phyloP scores from a whole-genome alignment of 1,140 invertebrate genomes.

The Metopolophium dirhodum region DNA sequence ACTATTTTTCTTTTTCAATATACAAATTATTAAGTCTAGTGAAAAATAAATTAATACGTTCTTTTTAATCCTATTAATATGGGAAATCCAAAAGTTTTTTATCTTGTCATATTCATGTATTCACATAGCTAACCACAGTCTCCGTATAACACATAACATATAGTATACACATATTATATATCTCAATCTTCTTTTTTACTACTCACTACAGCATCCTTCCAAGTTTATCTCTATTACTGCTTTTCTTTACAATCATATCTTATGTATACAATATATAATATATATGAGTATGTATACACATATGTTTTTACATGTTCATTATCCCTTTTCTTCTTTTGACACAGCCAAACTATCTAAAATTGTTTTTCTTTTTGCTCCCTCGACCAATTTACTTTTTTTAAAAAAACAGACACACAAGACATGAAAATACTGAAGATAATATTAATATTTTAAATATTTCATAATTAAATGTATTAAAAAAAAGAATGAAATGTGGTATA shows the following conservation, averaged over 20 bases:
- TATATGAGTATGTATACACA: neutral
- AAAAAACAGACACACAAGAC: neutral
- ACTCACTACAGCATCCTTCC: neutral
- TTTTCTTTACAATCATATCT: constrained; percentile 24
- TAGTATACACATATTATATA: neutral
- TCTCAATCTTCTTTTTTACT: constrained; percentile 10
- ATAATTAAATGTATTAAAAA: neutral
- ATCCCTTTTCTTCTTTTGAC: constrained; percentile 2
- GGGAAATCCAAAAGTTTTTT: neutral
- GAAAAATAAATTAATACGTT: neutral
- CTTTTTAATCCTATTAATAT: neutral
- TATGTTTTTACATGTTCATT: constrained; percentile 3
- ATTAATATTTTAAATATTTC: neutral
- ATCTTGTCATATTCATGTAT: neutral
- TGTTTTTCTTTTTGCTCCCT: neutral
- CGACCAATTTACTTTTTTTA: neutral
- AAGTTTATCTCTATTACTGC: neutral
- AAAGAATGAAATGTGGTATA: neutral
- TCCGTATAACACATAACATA: neutral
- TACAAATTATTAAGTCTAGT: neutral
- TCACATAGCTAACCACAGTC: neutral
- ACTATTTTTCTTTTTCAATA: neutral
- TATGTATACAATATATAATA: neutral
- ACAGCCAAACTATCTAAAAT: neutral
- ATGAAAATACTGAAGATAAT: neutral